Evolutionary conservation across 37 sponge, comb jelly and placozoan species (phyloP).

Genomic region (Haliclona indistincta): DNA sequence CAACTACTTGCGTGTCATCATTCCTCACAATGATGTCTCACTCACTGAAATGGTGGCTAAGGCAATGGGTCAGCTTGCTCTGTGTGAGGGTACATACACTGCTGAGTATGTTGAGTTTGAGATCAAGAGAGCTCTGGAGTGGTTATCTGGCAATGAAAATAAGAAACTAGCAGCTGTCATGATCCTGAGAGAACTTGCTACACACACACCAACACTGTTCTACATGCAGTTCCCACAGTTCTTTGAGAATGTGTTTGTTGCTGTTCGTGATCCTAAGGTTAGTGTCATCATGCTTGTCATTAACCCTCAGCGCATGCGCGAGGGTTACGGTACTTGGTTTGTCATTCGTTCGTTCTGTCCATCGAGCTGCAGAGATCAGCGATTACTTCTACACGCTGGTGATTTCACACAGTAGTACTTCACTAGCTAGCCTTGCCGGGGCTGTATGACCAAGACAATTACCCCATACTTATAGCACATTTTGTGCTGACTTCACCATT

Average conservation of each 20-base stretch:
- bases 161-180: slow-evolving; percentile 86
- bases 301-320: background rate
- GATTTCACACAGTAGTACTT: too few relatives aligned
- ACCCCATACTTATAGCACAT: too few relatives aligned
- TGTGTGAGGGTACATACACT: slow-evolving; percentile 85
- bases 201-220: slow-evolving; percentile 92
- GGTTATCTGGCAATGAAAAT: slow-evolving; percentile 59
- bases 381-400: too few relatives aligned
- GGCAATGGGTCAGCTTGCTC: slow-evolving; percentile 79
- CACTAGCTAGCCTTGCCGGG: too few relatives aligned
- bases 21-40: slow-evolving; percentile 67
- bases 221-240: slow-evolving; percentile 85
- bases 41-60: slow-evolving; percentile 87
- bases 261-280: slow-evolving; percentile 87
- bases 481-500: background rate
- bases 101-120: slow-evolving; percentile 94
- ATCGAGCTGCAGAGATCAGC: too few relatives aligned
- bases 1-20: slow-evolving; percentile 78
- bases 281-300: background rate
- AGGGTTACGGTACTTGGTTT: background rate
- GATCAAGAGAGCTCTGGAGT: slow-evolving; percentile 84
- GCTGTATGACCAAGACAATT: too few relatives aligned
- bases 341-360: too few relatives aligned
- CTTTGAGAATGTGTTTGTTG: slow-evolving; percentile 86
- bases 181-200: slow-evolving; percentile 86